Percentiles rank a stretch among this genome's conserved stretches.
Conservation (phyloP, 2,888 invertebrate species). For the Lasioglossum pauxillum region DNA sequence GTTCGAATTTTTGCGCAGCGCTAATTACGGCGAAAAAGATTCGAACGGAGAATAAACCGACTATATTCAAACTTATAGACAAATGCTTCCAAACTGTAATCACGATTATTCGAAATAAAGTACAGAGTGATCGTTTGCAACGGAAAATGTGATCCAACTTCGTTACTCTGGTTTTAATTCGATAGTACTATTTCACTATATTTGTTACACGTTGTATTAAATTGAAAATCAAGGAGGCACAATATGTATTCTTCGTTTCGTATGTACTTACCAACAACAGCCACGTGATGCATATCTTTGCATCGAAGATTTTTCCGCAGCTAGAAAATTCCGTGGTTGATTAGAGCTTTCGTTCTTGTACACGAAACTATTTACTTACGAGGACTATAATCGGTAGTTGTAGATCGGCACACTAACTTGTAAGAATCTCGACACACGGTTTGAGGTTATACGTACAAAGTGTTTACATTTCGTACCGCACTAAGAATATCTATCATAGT, state of each 20-base stretch:
- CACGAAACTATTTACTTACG: background rate
- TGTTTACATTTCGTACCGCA: background rate
- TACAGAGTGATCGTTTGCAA: background rate
- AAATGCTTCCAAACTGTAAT: background rate
- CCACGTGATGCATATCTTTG: conserved; percentile 29
- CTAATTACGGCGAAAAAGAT: background rate
- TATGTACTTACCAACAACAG: conserved; percentile 14
- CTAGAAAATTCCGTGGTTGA: background rate
- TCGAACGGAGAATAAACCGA: background rate
- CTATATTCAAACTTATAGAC: background rate
- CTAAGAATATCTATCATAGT: background rate
- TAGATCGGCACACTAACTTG: background rate
- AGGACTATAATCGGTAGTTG: background rate
- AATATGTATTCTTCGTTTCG: background rate
- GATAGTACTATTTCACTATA: background rate
- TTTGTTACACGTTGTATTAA: background rate
- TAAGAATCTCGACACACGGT: background rate
- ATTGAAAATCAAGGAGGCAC: background rate
- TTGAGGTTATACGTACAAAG: conserved; percentile 47
- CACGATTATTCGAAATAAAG: background rate
- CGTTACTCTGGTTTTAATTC: background rate
- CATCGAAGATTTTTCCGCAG: background rate
- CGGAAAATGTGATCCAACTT: background rate
- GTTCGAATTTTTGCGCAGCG: background rate
- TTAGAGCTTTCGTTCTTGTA: background rate